Conservation (phyloP, 2,113 vertebrate species). For the Cygnus buccinator region DNA sequence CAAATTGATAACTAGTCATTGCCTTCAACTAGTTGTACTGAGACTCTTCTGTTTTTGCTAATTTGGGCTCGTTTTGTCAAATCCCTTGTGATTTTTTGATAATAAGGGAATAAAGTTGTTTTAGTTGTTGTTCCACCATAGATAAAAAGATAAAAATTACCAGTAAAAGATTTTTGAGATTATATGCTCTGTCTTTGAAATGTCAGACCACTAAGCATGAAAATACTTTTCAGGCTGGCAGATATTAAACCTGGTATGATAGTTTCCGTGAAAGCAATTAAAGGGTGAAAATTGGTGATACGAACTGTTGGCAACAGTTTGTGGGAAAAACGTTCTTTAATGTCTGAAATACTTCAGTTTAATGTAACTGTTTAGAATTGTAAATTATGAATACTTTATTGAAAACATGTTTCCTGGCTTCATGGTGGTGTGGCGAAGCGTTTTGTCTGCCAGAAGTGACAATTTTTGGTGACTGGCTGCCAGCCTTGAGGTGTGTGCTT, state of each 20-base stretch:
- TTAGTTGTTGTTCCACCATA: background rate
- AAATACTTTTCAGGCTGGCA: slow-evolving; percentile 10
- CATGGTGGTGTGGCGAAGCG: background rate
- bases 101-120: background rate
- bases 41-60: background rate
- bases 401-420: background rate
- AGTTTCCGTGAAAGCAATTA: slow-evolving; percentile 18
- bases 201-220: background rate
- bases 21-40: background rate
- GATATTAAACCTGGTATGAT: background rate
- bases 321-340: background rate
- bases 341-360: background rate
- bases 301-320: slow-evolving; percentile 13
- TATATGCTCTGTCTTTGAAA: background rate
- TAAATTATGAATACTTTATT: slow-evolving; percentile 1
- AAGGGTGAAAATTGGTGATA: slow-evolving; percentile 30
- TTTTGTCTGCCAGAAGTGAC: background rate
- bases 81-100: slow-evolving; percentile 1
- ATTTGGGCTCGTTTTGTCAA: background rate
- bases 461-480: background rate
- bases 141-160: background rate
- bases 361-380: slow-evolving; percentile 32
- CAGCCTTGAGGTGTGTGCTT: background rate
- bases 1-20: background rate
- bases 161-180: background rate